These are phyloP conservation scores for Eupristina koningsbergeri DNA, from an alignment of 1,140 invertebrate species.

Conservation along the genomic window DNA sequence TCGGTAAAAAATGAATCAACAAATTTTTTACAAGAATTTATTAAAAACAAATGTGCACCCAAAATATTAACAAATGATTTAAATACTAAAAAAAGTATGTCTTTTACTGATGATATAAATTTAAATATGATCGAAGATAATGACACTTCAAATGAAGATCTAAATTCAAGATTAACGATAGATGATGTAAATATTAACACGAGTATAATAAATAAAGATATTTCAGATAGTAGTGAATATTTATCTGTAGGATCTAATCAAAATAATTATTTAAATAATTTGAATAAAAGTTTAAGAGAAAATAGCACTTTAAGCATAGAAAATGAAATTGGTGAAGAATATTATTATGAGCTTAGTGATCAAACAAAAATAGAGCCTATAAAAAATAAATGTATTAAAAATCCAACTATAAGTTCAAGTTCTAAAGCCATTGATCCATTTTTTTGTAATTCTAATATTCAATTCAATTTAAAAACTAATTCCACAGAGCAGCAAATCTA, in stretches of 20 bases:
- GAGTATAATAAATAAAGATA: neutral
- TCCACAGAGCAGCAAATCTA: neutral
- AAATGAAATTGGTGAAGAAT: slow-evolving; percentile 18
- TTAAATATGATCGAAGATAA: neutral
- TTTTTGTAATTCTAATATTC: neutral
- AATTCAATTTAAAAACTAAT: neutral
- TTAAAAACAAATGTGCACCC: neutral
- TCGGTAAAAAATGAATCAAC: neutral
- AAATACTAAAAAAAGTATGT: neutral
- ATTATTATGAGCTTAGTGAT: slow-evolving; percentile 17
- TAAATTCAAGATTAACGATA: neutral
- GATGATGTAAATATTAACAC: slow-evolving; percentile 1
- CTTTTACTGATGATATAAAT: neutral
- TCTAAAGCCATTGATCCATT: neutral
- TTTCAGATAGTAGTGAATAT: neutral
- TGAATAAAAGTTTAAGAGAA: neutral
- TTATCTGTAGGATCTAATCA: neutral
- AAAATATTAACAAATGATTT: neutral
- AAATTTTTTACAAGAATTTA: neutral
- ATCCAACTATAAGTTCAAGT: neutral
- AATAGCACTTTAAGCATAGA: slow-evolving; percentile 23
- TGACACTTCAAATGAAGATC: neutral
- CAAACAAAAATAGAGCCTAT: neutral
- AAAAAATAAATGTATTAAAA: neutral
- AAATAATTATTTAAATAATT: slow-evolving; percentile 4